Base-by-base conservation (phyloP, 2,113 vertebrate species). In the Clarias batrachus region DNA sequence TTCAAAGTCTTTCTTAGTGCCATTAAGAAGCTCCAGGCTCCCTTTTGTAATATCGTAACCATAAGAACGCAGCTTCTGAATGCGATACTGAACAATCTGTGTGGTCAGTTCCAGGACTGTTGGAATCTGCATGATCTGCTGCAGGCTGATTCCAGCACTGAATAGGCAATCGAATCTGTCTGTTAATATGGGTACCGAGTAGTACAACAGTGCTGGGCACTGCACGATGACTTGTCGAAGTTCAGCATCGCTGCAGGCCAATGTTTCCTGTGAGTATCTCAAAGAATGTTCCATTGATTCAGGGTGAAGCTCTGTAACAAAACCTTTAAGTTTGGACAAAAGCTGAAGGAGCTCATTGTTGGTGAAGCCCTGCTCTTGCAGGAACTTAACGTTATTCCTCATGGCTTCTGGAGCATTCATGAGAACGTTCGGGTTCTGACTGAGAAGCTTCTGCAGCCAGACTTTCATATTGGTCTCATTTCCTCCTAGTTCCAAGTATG, bases 1-100 rank as follows among this genome's bases (percentile, higher is more conserved):
- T 89, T 99, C 97, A 94, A 99, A 99, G 89, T 99, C 96, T 85
- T 97, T 98, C 92, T 97, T 98, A 0, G 97, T 99, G 52, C 97
- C 97, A 48, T 86, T 96, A 0, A 99, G 83, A 63, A 92, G 92
- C 68, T 95, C 93, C 73, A 99, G 91, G 88, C 93, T 95, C 54
- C 96, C 95, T 17, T 91, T 93, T 89, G 92, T 95, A 60, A 97
- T 73, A 68, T 93, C 92, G 9, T 96, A 97, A 7, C 97, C 96
- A 74, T 93, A 91, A 19, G 93, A 90, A 83, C 87, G 91, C 70
- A 99, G 94, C 80, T 93, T 96, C 85, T 94, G 95, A 84, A 98
- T 93, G 66, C 97, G 94, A 89, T 97, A 96, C 57, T 94, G 95
- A 56, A 99, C 87, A 16, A 99, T 98, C 87, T 98, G 96, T 0